Percentiles rank a stretch among this genome's conserved stretches.
Evolutionary conservation across 2,113 vertebrate genomes (phyloP).

Genomic region (Prochilodus magdalenae): DNA sequence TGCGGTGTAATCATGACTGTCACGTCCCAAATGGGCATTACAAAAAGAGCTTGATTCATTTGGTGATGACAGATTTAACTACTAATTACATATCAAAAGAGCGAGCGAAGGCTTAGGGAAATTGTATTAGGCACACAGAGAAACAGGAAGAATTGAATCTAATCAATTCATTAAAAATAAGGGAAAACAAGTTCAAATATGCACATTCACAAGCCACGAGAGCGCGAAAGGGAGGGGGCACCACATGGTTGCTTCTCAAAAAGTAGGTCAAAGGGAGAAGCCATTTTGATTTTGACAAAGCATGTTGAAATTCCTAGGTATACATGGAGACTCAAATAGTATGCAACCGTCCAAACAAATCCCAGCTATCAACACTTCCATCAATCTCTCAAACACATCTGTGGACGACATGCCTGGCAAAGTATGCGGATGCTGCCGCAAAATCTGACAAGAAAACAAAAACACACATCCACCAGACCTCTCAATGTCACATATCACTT

Average conservation of each 20-base stretch:
- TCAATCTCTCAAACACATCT: not conserved
- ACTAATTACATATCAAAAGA: not conserved
- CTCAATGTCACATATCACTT: too few species aligned
- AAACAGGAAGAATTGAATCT: not conserved
- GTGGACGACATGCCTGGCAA: not conserved
- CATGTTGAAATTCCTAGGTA: not conserved
- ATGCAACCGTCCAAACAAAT: slow-evolving; percentile 3
- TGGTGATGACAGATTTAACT: not conserved
- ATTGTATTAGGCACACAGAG: not conserved
- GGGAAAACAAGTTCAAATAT: not conserved
- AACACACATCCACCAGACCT: not conserved
- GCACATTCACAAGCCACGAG: not conserved
- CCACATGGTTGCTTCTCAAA: not conserved
- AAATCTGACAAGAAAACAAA: not conserved
- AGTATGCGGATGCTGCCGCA: not conserved
- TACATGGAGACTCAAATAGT: not conserved
- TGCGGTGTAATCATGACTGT: not conserved
- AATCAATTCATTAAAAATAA: not conserved
- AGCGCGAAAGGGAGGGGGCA: not conserved
- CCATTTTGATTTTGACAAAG: slow-evolving; percentile 18
- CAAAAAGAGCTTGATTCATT: not conserved
- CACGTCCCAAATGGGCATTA: not conserved
- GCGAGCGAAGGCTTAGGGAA: not conserved
- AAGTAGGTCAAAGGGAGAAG: slow-evolving; percentile 18
- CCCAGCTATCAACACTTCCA: not conserved